These are phyloP conservation scores for Suillia variegata DNA, from an alignment of 2,888 invertebrate genomes.

Conservation along the genomic window DNA sequence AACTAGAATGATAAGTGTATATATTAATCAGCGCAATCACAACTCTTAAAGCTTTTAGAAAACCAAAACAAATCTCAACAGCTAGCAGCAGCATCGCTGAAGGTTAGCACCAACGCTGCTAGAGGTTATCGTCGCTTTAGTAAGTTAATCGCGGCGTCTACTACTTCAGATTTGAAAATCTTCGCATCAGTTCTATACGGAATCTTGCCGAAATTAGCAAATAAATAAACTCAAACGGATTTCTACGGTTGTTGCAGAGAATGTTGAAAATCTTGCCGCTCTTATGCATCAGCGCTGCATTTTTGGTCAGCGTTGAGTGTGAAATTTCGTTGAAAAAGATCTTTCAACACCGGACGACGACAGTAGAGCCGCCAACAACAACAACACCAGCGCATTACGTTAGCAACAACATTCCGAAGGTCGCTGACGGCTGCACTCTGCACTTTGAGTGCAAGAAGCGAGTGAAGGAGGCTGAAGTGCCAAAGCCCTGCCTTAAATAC, in stretches of 20 bases:
- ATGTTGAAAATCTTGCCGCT: not conserved
- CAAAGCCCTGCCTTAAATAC: conserved; percentile 48
- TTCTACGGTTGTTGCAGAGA: no score
- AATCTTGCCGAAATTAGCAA: not conserved
- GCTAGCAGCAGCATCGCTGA: no score
- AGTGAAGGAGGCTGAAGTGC: conserved; percentile 33
- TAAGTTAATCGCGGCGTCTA: not conserved
- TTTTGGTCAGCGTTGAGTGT: not conserved
- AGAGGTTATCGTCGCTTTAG: not conserved
- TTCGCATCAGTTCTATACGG: not conserved
- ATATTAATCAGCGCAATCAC: no score
- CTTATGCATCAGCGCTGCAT: not conserved
- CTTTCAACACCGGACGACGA: not conserved
- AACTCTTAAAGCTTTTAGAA: no score
- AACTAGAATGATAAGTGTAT: no score
- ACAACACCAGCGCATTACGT: conserved; percentile 30
- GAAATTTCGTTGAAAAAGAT: no score
- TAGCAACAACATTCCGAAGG: conserved; percentile 41
- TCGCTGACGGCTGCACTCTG: conserved; percentile 38
- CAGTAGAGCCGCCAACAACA: conserved; percentile 15
- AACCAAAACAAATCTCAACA: no score
- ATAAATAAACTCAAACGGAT: no score
- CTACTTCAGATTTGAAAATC: not conserved
- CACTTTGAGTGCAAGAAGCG: conserved; percentile 43
- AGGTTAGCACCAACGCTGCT: no score